A percentile compares a stretch with the other conserved stretches of the same genome.
phyloP scores from a whole-genome alignment of 2,797 vertebrate species.

The Coregonus suidteri region DNA sequence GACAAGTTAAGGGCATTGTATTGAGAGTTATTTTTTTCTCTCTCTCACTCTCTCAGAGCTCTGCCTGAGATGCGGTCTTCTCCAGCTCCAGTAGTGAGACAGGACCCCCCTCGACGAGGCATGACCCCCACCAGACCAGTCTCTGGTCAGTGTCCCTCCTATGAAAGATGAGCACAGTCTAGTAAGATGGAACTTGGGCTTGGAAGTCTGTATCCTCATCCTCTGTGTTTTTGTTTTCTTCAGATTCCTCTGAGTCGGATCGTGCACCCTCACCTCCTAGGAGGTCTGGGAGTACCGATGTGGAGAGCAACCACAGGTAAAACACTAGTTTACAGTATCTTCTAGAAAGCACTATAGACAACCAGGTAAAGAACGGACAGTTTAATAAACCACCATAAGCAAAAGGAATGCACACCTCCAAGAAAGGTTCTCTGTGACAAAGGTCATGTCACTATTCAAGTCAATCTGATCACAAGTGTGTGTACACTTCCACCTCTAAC shows the following conservation, averaged over 20 bases:
- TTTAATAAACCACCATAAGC: background rate
- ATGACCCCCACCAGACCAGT: slow-evolving; percentile 54
- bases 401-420: background rate
- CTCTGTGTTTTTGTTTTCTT: slow-evolving; percentile 2
- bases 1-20: too few relatives aligned
- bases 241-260: slow-evolving; percentile 72
- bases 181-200: background rate
- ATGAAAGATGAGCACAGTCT: background rate
- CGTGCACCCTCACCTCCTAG: slow-evolving; percentile 58
- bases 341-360: background rate
- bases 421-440: too few relatives aligned
- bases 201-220: background rate
- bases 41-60: slow-evolving; percentile 50
- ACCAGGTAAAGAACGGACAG: background rate
- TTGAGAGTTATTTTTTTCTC: background rate
- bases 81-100: slow-evolving; percentile 46
- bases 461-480: background rate
- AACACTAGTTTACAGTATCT: too few relatives aligned
- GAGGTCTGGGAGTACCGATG: slow-evolving; percentile 68
- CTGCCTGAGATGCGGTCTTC: slow-evolving; percentile 48
- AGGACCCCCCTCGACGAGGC: slow-evolving; percentile 45
- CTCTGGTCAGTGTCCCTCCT: slow-evolving; percentile 61
- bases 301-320: slow-evolving; percentile 60
- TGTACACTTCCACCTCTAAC: background rate
- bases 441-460: too few relatives aligned